Evolutionary conservation across 2,797 vertebrate species (phyloP), one percentile per base, ranked within the genome.

Genomic region (Siniperca scherzeri): DNA sequence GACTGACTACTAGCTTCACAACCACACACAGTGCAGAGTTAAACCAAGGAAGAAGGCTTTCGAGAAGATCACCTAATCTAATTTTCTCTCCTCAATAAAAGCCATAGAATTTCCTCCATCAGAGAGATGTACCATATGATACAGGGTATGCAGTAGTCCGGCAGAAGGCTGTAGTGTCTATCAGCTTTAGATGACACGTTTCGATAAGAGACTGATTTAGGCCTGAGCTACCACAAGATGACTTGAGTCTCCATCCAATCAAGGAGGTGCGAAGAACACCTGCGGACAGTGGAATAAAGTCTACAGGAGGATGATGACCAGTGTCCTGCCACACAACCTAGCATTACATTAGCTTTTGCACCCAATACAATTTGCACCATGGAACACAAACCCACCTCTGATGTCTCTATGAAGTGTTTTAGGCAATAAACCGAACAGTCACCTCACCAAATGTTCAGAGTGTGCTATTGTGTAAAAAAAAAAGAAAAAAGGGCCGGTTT

Each of bases 111-210:
- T 75, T 77, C 85, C 87, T 71, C 86, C 82, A 89, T 92, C 86
- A 89, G 83, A 90, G 85, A 77, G 86, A 83, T 83, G 89, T 81
- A 79, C 83, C 87, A 91, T 91, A 89, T 92, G 90, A 93, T 92
- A 87, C 91, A 77, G 91, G 90, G 93, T 91, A 87, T 91, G 93
- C 92, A 56, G 89, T 46, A 76, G 89, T 80, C 81, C 44, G 14
- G 82, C 84, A 79, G 84, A 83, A 38, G 83, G 81, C 91, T 92
- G 85, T 89, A 92, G 92, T 92, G 92, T 93, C 94, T 87, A 94
- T 95, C 93, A 94, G 94, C 89, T 93, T 93, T 93, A 91, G 93
- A 94, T 92, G 91, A 93, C 93, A 94, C 86, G 91, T 94, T 95
- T 94, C 80, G 85, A 94, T 94, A 91, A 88, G 83, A 90, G 86